A percentile compares a stretch with the other conserved stretches of the same genome.
Evolutionary conservation across 2,113 vertebrate species (phyloP).

Genomic region (Plestiodon gilberti): DNA sequence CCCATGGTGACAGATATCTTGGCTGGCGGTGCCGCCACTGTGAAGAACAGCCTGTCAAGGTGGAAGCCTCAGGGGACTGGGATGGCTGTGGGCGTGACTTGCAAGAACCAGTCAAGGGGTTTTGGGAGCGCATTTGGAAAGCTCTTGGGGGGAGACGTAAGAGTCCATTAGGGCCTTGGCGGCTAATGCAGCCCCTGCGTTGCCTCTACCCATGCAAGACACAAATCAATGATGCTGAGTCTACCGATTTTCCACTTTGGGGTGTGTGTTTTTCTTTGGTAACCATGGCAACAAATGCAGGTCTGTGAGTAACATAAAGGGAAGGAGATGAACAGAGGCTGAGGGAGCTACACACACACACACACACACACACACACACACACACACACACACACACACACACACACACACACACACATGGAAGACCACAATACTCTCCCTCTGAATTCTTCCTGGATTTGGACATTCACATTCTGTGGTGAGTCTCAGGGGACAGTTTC

Average conservation of each 20-base stretch:
- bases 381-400: too few relatives aligned
- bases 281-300: conserved; percentile 56
- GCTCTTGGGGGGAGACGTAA: background rate
- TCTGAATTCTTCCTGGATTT: too few relatives aligned
- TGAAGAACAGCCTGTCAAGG: fast-evolving
- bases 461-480: too few relatives aligned
- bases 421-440: too few relatives aligned
- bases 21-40: fast-evolving
- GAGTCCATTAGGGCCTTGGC: fast-evolving
- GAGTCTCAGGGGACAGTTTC: too few relatives aligned
- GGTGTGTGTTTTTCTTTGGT: background rate
- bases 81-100: background rate
- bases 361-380: fast-evolving
- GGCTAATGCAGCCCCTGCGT: background rate
- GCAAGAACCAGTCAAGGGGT: background rate
- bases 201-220: background rate
- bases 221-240: conserved; percentile 35
- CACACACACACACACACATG: too few relatives aligned
- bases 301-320: conserved; percentile 29
- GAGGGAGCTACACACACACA: fast-evolving
- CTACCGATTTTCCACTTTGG: conserved; percentile 46
- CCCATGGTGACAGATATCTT: background rate
- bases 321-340: background rate
- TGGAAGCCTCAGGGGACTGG: too few relatives aligned
- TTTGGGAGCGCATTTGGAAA: background rate